Evolutionary conservation across 2,113 vertebrate genomes (phyloP), one percentile per base, ranked within the genome.

Genomic region (Tetrao urogallus): DNA sequence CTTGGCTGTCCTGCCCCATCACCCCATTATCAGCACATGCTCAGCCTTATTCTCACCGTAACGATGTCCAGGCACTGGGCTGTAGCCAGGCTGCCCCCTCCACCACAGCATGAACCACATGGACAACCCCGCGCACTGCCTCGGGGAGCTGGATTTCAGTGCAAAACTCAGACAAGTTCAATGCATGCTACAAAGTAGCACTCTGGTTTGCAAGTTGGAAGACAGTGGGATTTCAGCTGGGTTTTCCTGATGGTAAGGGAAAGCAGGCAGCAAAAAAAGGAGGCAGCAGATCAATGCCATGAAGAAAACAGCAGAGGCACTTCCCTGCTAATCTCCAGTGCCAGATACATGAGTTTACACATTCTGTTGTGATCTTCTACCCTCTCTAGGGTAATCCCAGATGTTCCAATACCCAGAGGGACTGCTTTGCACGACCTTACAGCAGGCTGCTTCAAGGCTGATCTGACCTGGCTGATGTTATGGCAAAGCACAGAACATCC

Each of bases 261-360:
- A 54, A 86, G n/a, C 30, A 70, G 24, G 21, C 65, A 77, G 56
- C 54, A 32, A 58, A 21, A 21, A 38, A 38, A 27, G 24, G 60
- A 63, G 36, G 24, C 36, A 63, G 36, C 36, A 63, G 61, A 40
- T 28, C 61, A 40, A 86, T 57, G 13, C 27, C 69, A 11, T 22
- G 27, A 0, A 11, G 9, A 65, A 60, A 79, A 58, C 20, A 4
- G 6, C 6, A 30, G 5, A 75, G 13, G 4, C 17, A 11, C 30
- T 61, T 52, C 56, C 34, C 45, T 89, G 19, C n/a, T 87, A 43
- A 64, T 54, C 36, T 43, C 56, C 50, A 78, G 61, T 32, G 52
- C 18, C 28, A 61, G 30, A 84, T 8, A 27, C 8, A 32, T 10
- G 45, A 75, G 15, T 47, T 77, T 36, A 65, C 4, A 72, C 8